These are phyloP conservation scores for Geotrypetes seraphini DNA, from an alignment of 2,797 vertebrate genomes.

Conservation along the genomic window DNA sequence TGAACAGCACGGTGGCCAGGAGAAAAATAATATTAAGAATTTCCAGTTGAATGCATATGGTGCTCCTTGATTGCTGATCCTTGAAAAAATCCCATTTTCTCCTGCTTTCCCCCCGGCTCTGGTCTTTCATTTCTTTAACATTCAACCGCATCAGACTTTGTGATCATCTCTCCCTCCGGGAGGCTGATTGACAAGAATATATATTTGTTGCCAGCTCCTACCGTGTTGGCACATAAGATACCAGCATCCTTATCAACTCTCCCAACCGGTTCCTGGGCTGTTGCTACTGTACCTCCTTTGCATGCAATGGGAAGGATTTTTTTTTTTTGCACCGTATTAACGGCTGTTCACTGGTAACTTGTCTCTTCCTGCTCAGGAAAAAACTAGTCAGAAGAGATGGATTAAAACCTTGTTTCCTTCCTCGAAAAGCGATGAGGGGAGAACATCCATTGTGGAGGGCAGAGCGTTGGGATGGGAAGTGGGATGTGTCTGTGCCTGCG, in stretches of 20 bases:
- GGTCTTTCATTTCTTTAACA: slow-evolving; percentile 40
- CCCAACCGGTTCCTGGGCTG: slow-evolving; percentile 35
- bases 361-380: background rate
- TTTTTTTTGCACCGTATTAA: slow-evolving; percentile 35
- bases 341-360: slow-evolving; percentile 9
- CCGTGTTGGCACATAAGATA: slow-evolving; percentile 19
- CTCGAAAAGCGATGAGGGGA: slow-evolving; percentile 3
- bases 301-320: slow-evolving; percentile 37
- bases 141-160: slow-evolving; percentile 37
- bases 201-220: slow-evolving; percentile 7
- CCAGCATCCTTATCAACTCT: slow-evolving; percentile 20
- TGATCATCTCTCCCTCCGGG: background rate
- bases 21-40: slow-evolving; percentile 27
- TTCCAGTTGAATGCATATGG: slow-evolving; percentile 31
- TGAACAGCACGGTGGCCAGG: too few species aligned
- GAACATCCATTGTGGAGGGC: too few species aligned
- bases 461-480: background rate
- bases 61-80: slow-evolving; percentile 23
- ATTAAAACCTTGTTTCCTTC: slow-evolving; percentile 31
- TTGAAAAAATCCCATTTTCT: slow-evolving; percentile 22
- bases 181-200: background rate
- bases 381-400: slow-evolving; percentile 29
- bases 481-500: background rate
- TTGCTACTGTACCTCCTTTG: too few species aligned
- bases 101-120: slow-evolving; percentile 32